Percentiles rank a stretch among this genome's conserved stretches.
These are phyloP conservation scores for Sylvia atricapilla DNA, from an alignment of 2,113 vertebrate genomes.

Conservation along the genomic window DNA sequence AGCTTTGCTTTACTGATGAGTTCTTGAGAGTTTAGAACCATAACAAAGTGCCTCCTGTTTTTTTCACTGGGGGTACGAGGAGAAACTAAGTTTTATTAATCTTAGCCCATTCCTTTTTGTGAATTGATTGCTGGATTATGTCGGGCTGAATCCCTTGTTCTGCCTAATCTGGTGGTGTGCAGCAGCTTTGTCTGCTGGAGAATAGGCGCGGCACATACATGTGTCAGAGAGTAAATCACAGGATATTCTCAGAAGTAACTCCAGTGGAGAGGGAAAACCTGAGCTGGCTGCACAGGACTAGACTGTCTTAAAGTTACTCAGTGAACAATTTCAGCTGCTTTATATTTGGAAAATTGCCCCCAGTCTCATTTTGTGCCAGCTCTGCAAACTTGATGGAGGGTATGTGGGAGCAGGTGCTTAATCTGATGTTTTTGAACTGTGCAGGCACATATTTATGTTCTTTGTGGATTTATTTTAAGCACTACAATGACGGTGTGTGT, in stretches of 20 bases:
- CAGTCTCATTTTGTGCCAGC: not conserved
- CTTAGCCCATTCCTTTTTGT: not conserved
- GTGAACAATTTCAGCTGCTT: not conserved
- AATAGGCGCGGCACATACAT: fast-evolving
- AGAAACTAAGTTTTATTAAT: not conserved
- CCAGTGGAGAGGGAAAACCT: not conserved
- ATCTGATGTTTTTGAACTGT: too few species aligned
- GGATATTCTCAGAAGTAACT: not conserved
- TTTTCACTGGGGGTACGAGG: fast-evolving
- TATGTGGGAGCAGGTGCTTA: too few species aligned
- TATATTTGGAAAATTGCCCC: not conserved
- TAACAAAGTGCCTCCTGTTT: not conserved
- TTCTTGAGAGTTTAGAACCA: not conserved
- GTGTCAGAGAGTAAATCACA: not conserved
- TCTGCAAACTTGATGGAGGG: too few species aligned
- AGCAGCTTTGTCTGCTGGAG: not conserved
- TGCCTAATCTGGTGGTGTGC: fast-evolving
- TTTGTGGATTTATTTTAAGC: not conserved
- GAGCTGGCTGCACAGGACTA: too few species aligned
- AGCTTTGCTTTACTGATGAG: not conserved
- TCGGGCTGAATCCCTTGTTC: not conserved
- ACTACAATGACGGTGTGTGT: fast-evolving
- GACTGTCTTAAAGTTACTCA: too few species aligned
- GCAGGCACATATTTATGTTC: not conserved
- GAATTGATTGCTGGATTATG: not conserved